phyloP scores from a whole-genome alignment of 2,113 vertebrate species.

The Melospiza melodia region DNA sequence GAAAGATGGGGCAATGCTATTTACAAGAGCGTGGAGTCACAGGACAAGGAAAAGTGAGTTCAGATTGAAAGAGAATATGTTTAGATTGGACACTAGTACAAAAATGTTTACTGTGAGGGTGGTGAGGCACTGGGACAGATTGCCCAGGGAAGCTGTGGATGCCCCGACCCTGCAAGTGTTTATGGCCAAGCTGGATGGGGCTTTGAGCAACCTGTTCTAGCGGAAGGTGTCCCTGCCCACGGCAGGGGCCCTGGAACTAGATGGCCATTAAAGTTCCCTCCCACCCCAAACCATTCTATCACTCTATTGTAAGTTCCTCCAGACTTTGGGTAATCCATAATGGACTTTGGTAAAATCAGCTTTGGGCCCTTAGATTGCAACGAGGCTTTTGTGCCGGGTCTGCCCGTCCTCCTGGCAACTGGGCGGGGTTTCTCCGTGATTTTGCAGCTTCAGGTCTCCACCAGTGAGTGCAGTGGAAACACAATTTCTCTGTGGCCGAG shows the following conservation, averaged over 20 bases:
- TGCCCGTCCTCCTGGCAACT: not conserved
- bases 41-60: not conserved
- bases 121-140: not conserved
- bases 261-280: not conserved
- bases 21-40: not conserved
- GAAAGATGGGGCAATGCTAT: not conserved
- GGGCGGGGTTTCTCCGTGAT: not conserved
- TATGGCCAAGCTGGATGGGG: not conserved
- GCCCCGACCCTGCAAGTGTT: not conserved
- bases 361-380: not conserved
- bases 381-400: not conserved
- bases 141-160: not conserved
- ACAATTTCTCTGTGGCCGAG: not conserved
- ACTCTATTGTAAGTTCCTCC: not conserved
- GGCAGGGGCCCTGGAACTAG: not conserved
- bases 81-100: not conserved
- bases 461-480: accelerated
- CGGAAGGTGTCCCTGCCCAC: not conserved
- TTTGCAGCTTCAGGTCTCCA: not conserved
- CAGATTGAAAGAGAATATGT: not conserved
- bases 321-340: not conserved
- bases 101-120: not conserved
- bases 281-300: not conserved
- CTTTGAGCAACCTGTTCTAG: not conserved
- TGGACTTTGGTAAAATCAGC: not conserved